These are phyloP conservation scores for Dinocampus coccinellae DNA, from an alignment of 2,888 invertebrate species.

Conservation along the genomic window DNA sequence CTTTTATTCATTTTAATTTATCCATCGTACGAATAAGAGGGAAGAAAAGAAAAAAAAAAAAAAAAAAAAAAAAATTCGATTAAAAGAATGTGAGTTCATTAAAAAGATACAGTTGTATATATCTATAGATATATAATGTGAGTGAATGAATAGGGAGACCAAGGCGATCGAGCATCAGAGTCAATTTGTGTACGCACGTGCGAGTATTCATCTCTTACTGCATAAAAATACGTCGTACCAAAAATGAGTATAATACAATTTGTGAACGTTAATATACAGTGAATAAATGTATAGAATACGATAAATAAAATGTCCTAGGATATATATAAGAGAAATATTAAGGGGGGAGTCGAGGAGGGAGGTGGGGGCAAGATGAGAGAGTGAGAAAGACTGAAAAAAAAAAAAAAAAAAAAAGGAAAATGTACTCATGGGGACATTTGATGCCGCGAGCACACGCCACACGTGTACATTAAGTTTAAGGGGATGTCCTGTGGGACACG, in stretches of 20 bases:
- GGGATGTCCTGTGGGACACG: background rate
- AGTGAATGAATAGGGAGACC: constrained; percentile 34
- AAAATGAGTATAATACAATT: background rate
- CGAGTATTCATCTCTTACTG: constrained; percentile 11
- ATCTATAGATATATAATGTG: constrained; percentile 10
- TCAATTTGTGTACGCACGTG: constrained; percentile 44
- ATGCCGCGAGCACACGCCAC: constrained; percentile 5
- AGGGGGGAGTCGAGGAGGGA: background rate
- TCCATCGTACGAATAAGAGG: no score
- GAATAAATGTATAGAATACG: background rate
- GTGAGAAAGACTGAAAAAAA: no score
- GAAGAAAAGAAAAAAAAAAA: no score
- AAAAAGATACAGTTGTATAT: constrained; percentile 21
- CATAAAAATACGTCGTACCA: background rate
- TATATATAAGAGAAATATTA: background rate
- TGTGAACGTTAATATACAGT: background rate
- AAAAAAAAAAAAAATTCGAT: constrained; percentile 4
- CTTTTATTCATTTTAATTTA: background rate
- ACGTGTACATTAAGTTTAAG: constrained; percentile 15
- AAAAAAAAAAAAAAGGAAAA: background rate
- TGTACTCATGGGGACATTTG: constrained; percentile 6
- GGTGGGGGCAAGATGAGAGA: no score
- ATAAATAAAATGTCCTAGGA: background rate
- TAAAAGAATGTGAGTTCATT: constrained; percentile 27
- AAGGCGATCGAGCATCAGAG: constrained; percentile 32